Conservation (phyloP, 2,113 vertebrate species). For the mouse (Mus musculus) region GRCm39 chr2:126737501-126738000, state of each 20-base stretch:
- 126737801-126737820: background rate
- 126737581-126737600: background rate
- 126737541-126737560: background rate
- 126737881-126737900: background rate
- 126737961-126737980: too few species aligned
- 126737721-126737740: background rate
- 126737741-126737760: background rate
- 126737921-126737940: too few species aligned
- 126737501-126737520: background rate
- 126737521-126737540: background rate
- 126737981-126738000: background rate
- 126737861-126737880: background rate
- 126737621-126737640: background rate
- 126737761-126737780: background rate
- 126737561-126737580: constrained; percentile 1
- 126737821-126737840: background rate
- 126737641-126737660: background rate
- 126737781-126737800: background rate
- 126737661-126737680: constrained; percentile 1
- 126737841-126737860: background rate
- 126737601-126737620: background rate
- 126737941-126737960: too few species aligned
- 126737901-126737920: too few species aligned
- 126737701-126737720: background rate
- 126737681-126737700: background rate